Base-by-base conservation (phyloP, 2,797 vertebrate genomes). In the Aphelocoma californica region DNA sequence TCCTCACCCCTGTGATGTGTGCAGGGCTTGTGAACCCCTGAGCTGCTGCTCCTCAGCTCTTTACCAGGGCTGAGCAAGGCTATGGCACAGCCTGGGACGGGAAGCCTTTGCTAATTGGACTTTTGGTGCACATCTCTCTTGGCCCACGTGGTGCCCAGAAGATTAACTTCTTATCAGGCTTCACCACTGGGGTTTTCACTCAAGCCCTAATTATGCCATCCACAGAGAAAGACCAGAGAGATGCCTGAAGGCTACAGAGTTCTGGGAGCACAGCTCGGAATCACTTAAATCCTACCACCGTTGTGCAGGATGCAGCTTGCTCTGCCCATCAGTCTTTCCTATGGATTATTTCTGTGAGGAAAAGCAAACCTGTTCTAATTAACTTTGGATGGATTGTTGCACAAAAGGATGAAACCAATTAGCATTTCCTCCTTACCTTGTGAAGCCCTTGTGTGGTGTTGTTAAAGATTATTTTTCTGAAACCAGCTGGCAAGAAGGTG, bases 251-350 rank as follows among this genome's bases (percentile, higher is more conserved):
- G 94, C 96, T 82, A 13, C 48, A 0, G 83, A 73, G 67, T 80
- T 92, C 71, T 93, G 81, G 58, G 74, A 93, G 71, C 57, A 13
- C 31, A 71, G 88, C 88, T 96, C 71, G 31, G 87, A 92, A 94
- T 91, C 94, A 26, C 78, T 96, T 74, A 87, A 95, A 96, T 95
- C 95, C 96, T 29, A 32, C n/a, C 73, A 57, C 83, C 71, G 93
- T 65, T 71, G 61, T 79, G 80, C 56, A 62, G 48, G 58, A 38
- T 3, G 29, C 47, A 31, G 83, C 88, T 80, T 51, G 69, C 57
- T 88, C 86, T 96, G 88, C 78, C 83, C 65, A 62, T 90, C 94
- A 36, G 57, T 86, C 74, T 92, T 80, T 40, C 71, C 36, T 54
- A 48, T 4, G 78, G 91, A 92, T 92, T 93, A 51, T 62, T 93